Evolutionary conservation across 2,113 vertebrate genomes (phyloP), one percentile per base, ranked within the genome.

Genomic region (Struthidea cinerea): DNA sequence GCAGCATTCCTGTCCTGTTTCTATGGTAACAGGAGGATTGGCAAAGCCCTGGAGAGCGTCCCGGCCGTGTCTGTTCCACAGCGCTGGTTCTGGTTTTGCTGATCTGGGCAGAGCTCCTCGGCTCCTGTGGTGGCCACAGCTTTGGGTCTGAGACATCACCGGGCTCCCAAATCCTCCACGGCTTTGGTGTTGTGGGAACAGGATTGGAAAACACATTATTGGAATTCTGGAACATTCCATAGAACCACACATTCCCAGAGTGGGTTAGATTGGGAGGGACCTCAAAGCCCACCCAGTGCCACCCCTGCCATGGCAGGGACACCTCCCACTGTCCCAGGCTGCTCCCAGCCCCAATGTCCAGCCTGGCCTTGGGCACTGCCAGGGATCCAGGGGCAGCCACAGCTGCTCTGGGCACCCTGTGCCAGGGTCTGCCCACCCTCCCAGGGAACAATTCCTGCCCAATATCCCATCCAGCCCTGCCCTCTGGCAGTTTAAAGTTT

Each of bases 161-260:
- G 4, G 10, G 32, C 49, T 75, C 21, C 49, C 10, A 18, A 24
- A 30, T 16, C 39, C 59, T 11, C 6, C 3, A 1, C 1, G 39
- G 32, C 53, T 69, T 37, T 64, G 61, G 39, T 41, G 42, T 5
- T 61, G 57, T 41, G 49, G 41, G 33, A 33, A 5, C 37, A n/a
- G 44, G 8, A 8, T 3, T 52, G 33, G 37, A 56, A 81, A 46
- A 44, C 3, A 5, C 1, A 0, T n/a, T 30, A 9, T 7, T 28
- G 49, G 69, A 71, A 28, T 52, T 56, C 52, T 71, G 52, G 28
- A 24, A 55, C 50, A 64, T 42, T n/a, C 37, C 37, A 11, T 2
- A n/a, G 39, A 60, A 39, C 21, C n/a, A 24, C 21, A 33, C 4
- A 63, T 15, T 35, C 60, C 47, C 39, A 18, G 32, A 24, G 6